These are phyloP conservation scores for Hypotaenidia okinawae DNA, from an alignment of 2,797 vertebrate species.

Conservation along the genomic window DNA sequence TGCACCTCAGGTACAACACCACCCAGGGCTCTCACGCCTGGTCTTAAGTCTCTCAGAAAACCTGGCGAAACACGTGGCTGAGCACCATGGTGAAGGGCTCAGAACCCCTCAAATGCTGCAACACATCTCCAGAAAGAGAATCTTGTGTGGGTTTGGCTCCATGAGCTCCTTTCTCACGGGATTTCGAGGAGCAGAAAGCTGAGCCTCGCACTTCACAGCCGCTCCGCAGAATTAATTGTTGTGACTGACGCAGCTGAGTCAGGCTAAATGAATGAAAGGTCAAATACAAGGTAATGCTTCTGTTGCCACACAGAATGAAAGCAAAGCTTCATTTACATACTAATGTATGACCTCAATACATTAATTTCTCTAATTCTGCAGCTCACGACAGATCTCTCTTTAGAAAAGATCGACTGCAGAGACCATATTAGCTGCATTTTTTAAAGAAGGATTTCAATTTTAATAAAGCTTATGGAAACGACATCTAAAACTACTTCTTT, in stretches of 20 bases:
- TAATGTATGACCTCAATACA: constrained; percentile 44
- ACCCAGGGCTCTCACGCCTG: neutral
- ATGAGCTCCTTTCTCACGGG: neutral
- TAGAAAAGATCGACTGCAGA: constrained; percentile 40
- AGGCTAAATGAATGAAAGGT: constrained; percentile 58
- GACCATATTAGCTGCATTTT: constrained; percentile 41
- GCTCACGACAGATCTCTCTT: constrained; percentile 17
- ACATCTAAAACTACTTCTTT: constrained; percentile 46
- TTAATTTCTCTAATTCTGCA: constrained; percentile 50
- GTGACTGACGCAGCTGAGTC: constrained; percentile 53
- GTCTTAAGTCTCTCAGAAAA: neutral
- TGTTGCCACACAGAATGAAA: constrained; percentile 21
- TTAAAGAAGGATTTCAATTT: constrained; percentile 45
- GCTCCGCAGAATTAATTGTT: constrained; percentile 15
- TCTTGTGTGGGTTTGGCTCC: neutral
- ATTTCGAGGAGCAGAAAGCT: neutral
- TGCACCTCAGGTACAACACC: neutral
- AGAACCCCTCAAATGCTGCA: neutral
- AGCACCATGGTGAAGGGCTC: neutral
- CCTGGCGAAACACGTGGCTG: fast-evolving
- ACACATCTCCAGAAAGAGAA: neutral
- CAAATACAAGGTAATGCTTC: constrained; percentile 45
- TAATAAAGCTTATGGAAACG: constrained; percentile 42
- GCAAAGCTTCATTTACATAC: constrained; percentile 46
- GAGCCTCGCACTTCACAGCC: constrained; percentile 1